phyloP scores from a whole-genome alignment of 2,797 vertebrate species.

The Helicolenus hilgendorfi region DNA sequence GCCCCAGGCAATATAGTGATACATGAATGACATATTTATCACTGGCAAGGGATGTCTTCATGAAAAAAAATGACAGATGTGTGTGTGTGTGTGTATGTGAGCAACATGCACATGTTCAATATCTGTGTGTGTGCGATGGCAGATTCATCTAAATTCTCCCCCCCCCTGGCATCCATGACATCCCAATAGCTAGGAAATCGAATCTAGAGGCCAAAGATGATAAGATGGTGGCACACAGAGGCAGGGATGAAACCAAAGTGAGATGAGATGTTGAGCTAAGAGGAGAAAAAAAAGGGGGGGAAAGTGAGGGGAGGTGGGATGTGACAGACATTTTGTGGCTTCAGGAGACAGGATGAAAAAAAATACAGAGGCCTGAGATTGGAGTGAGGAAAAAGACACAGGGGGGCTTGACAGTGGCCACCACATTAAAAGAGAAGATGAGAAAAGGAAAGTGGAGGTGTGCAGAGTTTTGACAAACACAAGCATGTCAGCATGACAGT shows the following conservation, averaged over 20 bases:
- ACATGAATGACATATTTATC: conserved; percentile 62
- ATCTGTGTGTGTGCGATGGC: conserved; percentile 1
- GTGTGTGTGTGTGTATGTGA: conserved; percentile 7
- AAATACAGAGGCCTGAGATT: conserved; percentile 39
- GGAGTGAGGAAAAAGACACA: conserved; percentile 43
- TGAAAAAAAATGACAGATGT: conserved; percentile 20
- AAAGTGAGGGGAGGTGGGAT: background rate
- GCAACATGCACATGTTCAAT: conserved; percentile 19
- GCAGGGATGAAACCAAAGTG: conserved; percentile 44
- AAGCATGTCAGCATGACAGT: conserved; percentile 32
- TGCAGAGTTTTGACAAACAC: conserved; percentile 24
- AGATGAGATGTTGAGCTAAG: conserved; percentile 58
- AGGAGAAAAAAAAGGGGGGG: background rate
- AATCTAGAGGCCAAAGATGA: conserved; percentile 72
- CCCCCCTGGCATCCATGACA: conserved; percentile 67
- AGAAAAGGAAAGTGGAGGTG: conserved; percentile 14
- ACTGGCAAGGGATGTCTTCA: conserved; percentile 30
- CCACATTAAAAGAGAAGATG: conserved; percentile 33
- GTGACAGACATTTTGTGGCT: conserved; percentile 53
- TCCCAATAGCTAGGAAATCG: conserved; percentile 65
- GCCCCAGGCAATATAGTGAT: conserved; percentile 45
- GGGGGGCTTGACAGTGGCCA: conserved; percentile 35
- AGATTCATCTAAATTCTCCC: conserved; percentile 65
- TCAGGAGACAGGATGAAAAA: conserved; percentile 44
- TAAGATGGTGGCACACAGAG: conserved; percentile 62